Evolutionary conservation across 2,113 vertebrate genomes (phyloP), one percentile per base, ranked within the genome.

Genomic region (Nycticryphes semicollaris): DNA sequence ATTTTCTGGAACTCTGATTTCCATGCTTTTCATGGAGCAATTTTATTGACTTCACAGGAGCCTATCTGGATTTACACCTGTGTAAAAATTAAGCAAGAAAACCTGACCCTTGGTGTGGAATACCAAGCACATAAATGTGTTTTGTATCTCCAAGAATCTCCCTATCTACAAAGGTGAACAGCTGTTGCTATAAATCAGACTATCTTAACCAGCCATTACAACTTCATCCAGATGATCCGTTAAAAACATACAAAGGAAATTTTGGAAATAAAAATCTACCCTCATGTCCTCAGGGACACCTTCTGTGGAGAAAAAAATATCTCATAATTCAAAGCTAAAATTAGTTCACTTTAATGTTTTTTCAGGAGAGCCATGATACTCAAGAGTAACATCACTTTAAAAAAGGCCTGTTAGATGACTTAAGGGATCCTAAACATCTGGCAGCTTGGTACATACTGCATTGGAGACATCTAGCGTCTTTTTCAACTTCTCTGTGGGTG

Each of bases 211-310:
- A 68, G 59, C 89, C 89, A 82, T 84, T 89, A 77, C 89, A 89
- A 94, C 75, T 86, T 80, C 94, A 93, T 84, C 87, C 89, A 95
- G 87, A 95, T 89, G 95, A 94, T 89, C 87, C 6, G 0, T 94
- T 96, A 87, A 95, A 96, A 97, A 91, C 76, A 95, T 82, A 95
- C 89, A 96, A 94, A 82, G 87, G 87, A 91, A 96, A 89, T 82
- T 94, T 89, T 96, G 81, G 96, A 95, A 96, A 94, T 94, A 93
- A 95, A 94, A 93, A 43, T 85, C 94, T 87, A 84, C 84, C 89
- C 59, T 80, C 8, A 0, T 39, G 73, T 83, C 96, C 94, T 85
- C 43, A 23, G 96, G 74, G 95, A 84, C 57, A 94, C 84, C 84
- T 94, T 94, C 93, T 95, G 87, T 85, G 30, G 87, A 95, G 82